These are phyloP conservation scores for Diglossa cyanea DNA, from an alignment of 2,797 vertebrate genomes.

Conservation along the genomic window DNA sequence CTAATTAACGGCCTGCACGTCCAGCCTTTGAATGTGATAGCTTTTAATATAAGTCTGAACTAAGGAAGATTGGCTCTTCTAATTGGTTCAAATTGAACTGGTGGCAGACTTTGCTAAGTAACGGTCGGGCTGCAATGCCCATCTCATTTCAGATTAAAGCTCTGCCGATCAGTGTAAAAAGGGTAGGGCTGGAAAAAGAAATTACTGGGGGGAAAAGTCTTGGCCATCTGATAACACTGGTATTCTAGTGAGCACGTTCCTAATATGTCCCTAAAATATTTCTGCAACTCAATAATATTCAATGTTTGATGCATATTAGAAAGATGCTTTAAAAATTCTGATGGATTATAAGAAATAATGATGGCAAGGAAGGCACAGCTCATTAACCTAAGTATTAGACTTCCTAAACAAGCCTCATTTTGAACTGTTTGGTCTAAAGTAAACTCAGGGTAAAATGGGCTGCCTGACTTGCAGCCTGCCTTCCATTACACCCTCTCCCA, in stretches of 20 bases:
- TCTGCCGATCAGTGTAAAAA: conserved; percentile 38
- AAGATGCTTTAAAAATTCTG: conserved; percentile 22
- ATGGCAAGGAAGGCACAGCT: neutral
- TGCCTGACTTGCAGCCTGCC: neutral
- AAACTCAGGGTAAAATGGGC: neutral
- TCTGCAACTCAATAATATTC: neutral
- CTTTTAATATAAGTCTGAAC: conserved; percentile 73
- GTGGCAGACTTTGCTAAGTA: conserved; percentile 62
- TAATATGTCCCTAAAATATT: conserved; percentile 21
- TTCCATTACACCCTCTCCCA: neutral
- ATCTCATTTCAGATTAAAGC: conserved; percentile 41
- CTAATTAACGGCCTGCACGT: conserved; percentile 73
- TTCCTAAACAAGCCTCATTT: neutral
- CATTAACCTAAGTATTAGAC: neutral
- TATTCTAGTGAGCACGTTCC: conserved; percentile 34
- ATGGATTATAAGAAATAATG: neutral
- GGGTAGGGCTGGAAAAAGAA: neutral
- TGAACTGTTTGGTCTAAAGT: neutral
- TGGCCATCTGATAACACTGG: conserved; percentile 42
- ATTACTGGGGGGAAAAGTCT: conserved; percentile 47
- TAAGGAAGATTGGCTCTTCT: conserved; percentile 71
- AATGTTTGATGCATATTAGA: neutral
- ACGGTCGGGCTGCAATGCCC: neutral
- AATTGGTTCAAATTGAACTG: conserved; percentile 76
- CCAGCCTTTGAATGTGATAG: conserved; percentile 73